Base-by-base conservation (phyloP, 2,113 vertebrate genomes). In the Erythrocercus mccallii region DNA sequence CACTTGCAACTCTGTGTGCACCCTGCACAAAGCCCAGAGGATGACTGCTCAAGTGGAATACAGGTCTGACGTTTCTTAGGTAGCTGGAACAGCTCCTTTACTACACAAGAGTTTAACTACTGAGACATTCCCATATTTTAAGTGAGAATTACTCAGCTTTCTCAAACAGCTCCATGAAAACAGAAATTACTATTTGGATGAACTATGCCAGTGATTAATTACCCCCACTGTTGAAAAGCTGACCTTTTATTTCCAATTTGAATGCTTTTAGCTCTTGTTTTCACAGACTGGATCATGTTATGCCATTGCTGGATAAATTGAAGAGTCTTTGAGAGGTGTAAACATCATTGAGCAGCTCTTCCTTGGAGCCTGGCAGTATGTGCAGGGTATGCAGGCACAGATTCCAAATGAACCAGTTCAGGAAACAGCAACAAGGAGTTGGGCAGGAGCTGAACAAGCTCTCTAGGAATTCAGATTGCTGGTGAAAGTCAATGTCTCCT, bases 171-270 rank as follows among this genome's bases (percentile, higher is more conserved):
- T 58, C 42, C 37, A 54, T 25, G 35, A 61, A 86, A 74, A 70
- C 62, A 65, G 11, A 50, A 73, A 77, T 66, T 57, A 44, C 30
- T 57, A 16, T 38, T 64, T 82, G 50, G n/a, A 79, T 33, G 31
- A 93, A 68, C 40, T 44, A n/a, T 2, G 0, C 12, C 65, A 54
- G 23, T 27, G 12, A 62, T 78, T 88, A 81, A 68, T 74, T 86
- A 78, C 16, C 15, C 15, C 62, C 42, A 23, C 51, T 33, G 56
- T 54, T 71, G 64, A 91, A 88, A 90, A 93, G 15, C n/a, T 71
- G 69, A 56, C 48, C 72, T 81, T 85, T 84, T 58, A 54, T 62
- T 89, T 93, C 44, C 51, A 86, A 40, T 73, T 51, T n/a, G 44
- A 56, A 89, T 27, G 30, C 57, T 78, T 93, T 73, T 24, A 88